Conservation (phyloP, 1,140 invertebrate genomes). For the Drosophila auraria region DNA sequence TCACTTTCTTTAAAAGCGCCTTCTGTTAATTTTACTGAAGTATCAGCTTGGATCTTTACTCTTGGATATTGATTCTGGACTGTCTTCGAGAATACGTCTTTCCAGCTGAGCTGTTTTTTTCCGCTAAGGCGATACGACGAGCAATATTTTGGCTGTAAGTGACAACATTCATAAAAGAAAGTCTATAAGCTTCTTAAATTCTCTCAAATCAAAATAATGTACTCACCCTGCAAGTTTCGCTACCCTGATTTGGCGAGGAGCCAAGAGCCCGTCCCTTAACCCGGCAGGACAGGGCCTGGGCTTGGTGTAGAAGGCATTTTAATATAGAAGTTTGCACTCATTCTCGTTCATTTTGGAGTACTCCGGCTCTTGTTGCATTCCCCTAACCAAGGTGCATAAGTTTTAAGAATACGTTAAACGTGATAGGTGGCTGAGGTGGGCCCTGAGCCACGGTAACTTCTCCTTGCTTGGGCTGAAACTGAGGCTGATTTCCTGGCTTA, state of each 20-base stretch:
- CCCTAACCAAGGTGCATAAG: conserved; percentile 26
- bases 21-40: too few relatives aligned
- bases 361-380: conserved; percentile 32
- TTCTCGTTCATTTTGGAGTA: conserved; percentile 5
- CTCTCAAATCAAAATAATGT: background rate
- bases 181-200: background rate
- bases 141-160: conserved; percentile 22
- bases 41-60: background rate
- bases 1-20: too few relatives aligned
- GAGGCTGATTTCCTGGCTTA: background rate
- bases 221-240: conserved; percentile 26
- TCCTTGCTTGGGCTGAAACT: background rate
- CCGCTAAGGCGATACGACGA: too few relatives aligned
- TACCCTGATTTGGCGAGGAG: too few relatives aligned
- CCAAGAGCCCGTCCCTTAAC: conserved; percentile 18
- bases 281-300: conserved; percentile 24
- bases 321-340: conserved; percentile 26
- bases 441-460: background rate
- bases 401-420: conserved; percentile 29
- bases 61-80: too few relatives aligned
- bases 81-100: too few relatives aligned
- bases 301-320: conserved; percentile 32
- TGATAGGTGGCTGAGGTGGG: conserved; percentile 6
- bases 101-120: too few relatives aligned
- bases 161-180: background rate